Conservation (phyloP, 2,888 invertebrate species). For the Entomobrya multifasciata region DNA sequence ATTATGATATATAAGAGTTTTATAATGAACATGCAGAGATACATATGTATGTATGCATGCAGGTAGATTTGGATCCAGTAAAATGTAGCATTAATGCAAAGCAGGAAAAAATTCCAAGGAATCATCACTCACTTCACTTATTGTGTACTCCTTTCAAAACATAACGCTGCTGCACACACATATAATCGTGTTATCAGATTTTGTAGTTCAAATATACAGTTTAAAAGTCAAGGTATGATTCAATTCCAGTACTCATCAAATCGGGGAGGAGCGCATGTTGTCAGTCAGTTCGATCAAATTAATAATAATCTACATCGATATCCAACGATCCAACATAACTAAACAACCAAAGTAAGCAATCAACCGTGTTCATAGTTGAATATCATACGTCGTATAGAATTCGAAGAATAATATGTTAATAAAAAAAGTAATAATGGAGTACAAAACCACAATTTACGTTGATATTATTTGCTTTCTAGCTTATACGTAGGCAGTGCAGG, state of each 20-base stretch:
- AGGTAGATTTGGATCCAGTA: too few relatives aligned
- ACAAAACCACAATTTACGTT: not conserved
- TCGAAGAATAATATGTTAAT: constrained; percentile 41
- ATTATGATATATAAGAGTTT: constrained; percentile 16
- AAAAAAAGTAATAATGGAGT: constrained; percentile 41
- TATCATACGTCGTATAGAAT: too few relatives aligned
- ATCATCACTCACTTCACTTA: constrained; percentile 19
- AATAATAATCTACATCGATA: constrained; percentile 61
- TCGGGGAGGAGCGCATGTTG: constrained; percentile 71
- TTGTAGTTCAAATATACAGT: constrained; percentile 58
- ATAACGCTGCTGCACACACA: not conserved
- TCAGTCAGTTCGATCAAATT: constrained; percentile 70
- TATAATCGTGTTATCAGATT: constrained; percentile 54
- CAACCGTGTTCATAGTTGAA: too few relatives aligned
- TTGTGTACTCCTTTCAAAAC: not conserved
- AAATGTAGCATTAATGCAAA: not conserved
- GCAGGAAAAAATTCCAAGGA: not conserved
- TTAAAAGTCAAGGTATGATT: constrained; percentile 70
- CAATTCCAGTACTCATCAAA: constrained; percentile 72
- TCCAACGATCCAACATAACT: constrained; percentile 12
- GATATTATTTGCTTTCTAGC: not conserved
- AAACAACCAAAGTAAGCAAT: too few relatives aligned
- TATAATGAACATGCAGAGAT: constrained; percentile 2
- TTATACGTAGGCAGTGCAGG: too few relatives aligned
- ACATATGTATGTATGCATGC: not conserved